Conservation (phyloP, 2,888 invertebrate genomes). For the Mongoloraphidia duomilia region DNA sequence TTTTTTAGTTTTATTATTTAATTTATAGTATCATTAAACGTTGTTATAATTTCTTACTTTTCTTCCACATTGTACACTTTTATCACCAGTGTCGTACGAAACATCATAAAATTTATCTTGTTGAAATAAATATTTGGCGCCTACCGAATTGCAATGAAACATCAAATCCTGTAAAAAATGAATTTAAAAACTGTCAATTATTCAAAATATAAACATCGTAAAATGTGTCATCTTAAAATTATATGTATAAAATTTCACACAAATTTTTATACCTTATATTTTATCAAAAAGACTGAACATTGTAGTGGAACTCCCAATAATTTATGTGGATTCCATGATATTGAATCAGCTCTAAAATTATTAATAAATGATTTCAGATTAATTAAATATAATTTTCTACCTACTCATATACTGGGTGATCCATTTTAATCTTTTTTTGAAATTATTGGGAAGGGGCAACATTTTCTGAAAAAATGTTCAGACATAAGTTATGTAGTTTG, state of each 20-base stretch:
- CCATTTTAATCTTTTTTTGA: no score
- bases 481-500: no score
- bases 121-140: constrained; percentile 66
- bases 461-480: no score
- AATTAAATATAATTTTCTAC: constrained; percentile 1
- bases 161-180: constrained; percentile 32
- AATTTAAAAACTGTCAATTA: constrained; percentile 5
- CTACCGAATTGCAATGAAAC: constrained; percentile 51
- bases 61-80: constrained; percentile 83
- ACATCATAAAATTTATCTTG: constrained; percentile 75
- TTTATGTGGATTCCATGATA: constrained; percentile 80
- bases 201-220: constrained; percentile 1
- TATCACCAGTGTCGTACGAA: constrained; percentile 67
- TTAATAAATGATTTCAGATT: constrained; percentile 1
- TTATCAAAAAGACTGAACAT: constrained; percentile 55
- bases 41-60: constrained; percentile 37
- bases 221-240: background rate
- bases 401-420: no score
- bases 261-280: constrained; percentile 28
- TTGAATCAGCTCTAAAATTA: constrained; percentile 51
- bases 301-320: constrained; percentile 69
- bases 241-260: background rate
- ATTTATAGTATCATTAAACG: background rate
- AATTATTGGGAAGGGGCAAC: no score
- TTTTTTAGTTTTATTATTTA: background rate